Base-by-base conservation (phyloP, 2,797 vertebrate species). In the Amphiprion clarkii region DNA sequence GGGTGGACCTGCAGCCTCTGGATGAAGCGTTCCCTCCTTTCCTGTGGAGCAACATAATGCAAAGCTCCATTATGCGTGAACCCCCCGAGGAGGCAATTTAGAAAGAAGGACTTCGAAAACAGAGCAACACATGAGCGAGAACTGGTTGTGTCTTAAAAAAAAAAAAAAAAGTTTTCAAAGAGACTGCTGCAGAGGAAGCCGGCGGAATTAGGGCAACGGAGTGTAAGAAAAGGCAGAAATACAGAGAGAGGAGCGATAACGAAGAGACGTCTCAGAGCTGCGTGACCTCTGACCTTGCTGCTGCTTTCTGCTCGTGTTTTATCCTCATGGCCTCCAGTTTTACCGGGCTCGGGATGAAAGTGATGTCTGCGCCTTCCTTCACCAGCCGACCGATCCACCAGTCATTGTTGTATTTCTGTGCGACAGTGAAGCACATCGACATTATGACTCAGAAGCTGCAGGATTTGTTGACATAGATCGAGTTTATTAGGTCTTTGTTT, bases 321-420 rank as follows among this genome's bases (percentile, higher is more conserved):
- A 97, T 95, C 87, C 97, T 95, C 94, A 98, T 97, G 89, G 96
- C 97, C 87, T 99, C 98, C 60, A 99, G 95, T 92, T 97, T 97
- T 76, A 98, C 97, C 29, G 98, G 98, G 85, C 97, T 99, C 31
- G 98, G 98, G 92, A 99, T 98, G 93, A 99, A 99, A 85, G 96
- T 96, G 88, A 98, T 96, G 93, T 98, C 98, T 57, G 96, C 96
- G 33, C 97, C 97, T 89, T 99, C 98, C 92, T 99, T 98, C 89
- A 99, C 98, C 92, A 98, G 95, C 89, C 97, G 90, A 81, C 98
- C 98, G 10, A 99, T 98, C 98, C 98, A 99, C 98, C 98, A 99
- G 80, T 99, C 98, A 95, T 99, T 98, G 94, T 96, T 99, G 93
- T 96, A 98, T 93, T 99, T 99, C 97, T 99, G 87, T 42, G 82